A percentile compares a stretch with the other conserved stretches of the same genome.
phyloP scores from a whole-genome alignment of 1,140 invertebrate species.

The Tribolium madens region DNA sequence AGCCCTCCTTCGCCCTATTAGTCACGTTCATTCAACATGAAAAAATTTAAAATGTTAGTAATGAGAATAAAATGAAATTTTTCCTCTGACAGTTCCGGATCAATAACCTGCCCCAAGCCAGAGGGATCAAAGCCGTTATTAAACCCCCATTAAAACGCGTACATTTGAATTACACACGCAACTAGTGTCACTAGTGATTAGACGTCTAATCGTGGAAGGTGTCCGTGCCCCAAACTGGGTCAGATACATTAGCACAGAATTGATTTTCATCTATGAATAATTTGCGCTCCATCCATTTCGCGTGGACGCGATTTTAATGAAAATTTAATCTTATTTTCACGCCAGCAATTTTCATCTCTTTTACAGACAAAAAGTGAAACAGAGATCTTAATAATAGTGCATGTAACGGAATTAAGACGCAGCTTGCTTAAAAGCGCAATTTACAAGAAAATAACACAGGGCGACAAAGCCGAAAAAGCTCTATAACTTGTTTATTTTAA shows the following conservation, averaged over 20 bases:
- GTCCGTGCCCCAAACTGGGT: constrained; percentile 37
- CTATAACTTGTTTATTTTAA: no score
- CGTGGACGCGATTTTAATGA: constrained; percentile 37
- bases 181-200: constrained; percentile 27
- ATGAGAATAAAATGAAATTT: neutral
- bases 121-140: constrained; percentile 1
- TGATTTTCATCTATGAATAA: constrained; percentile 49
- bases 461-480: no score
- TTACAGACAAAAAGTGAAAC: neutral
- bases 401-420: no score
- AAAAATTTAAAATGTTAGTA: neutral
- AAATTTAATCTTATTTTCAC: constrained; percentile 37
- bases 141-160: constrained; percentile 26
- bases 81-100: neutral
- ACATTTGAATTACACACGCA: constrained; percentile 6
- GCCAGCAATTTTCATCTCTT: constrained; percentile 30
- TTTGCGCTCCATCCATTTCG: constrained; percentile 38
- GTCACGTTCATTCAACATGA: neutral
- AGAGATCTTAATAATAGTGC: no score
- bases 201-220: constrained; percentile 31
- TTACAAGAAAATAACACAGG: no score
- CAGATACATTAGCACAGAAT: constrained; percentile 47
- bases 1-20: neutral
- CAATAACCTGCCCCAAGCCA: constrained; percentile 10
- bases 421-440: no score